These are phyloP conservation scores for Platichthys stellatus DNA, from an alignment of 2,113 vertebrate genomes.

Conservation along the genomic window DNA sequence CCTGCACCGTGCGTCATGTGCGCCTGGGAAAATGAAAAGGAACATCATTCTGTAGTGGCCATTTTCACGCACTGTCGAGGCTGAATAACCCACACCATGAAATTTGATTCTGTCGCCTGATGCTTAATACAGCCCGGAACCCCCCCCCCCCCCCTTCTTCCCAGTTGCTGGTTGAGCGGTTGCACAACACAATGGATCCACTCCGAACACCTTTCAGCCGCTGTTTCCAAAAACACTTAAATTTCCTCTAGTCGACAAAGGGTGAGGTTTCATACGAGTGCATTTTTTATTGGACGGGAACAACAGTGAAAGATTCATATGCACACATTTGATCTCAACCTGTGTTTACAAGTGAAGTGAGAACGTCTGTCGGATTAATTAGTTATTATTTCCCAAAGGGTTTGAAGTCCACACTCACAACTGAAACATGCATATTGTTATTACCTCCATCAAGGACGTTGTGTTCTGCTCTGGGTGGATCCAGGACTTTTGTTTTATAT, in stretches of 20 bases:
- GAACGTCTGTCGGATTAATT: not conserved
- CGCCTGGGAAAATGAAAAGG: constrained; percentile 36
- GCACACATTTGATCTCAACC: not conserved
- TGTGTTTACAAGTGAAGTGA: not conserved
- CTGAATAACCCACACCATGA: constrained; percentile 39
- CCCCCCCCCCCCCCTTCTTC: not conserved
- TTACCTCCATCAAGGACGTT: too few species aligned
- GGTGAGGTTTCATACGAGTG: not conserved
- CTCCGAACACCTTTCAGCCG: not conserved
- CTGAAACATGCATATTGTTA: too few species aligned
- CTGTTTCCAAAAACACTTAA: not conserved
- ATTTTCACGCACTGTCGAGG: constrained; percentile 32
- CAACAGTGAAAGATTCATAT: not conserved
- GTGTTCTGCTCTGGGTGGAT: too few species aligned
- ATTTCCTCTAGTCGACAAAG: not conserved
- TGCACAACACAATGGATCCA: not conserved
- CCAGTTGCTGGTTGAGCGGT: constrained; percentile 12
- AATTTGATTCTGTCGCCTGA: constrained; percentile 37
- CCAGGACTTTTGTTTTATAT: too few species aligned
- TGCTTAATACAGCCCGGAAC: constrained; percentile 43
- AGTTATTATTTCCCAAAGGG: not conserved
- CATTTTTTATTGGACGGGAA: not conserved
- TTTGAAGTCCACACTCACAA: not conserved
- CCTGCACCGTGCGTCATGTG: not conserved
- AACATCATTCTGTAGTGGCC: constrained; percentile 16